Percentiles rank a stretch among this genome's conserved stretches.
These are phyloP conservation scores for Hirundo rustica DNA, from an alignment of 2,797 vertebrate genomes.

Conservation along the genomic window DNA sequence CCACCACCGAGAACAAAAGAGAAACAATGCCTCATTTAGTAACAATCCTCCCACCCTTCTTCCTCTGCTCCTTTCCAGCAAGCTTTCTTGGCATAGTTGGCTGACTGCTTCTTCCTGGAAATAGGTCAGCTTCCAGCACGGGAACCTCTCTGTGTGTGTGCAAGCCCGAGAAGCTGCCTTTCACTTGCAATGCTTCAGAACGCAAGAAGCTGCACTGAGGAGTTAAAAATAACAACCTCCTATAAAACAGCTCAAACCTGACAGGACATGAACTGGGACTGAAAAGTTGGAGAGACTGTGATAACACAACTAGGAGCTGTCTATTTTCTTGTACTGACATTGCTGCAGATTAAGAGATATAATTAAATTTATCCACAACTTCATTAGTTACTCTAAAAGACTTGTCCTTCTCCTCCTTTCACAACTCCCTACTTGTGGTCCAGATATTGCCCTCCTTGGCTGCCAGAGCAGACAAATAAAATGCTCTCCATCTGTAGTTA, in stretches of 20 bases:
- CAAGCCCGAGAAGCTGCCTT: background rate
- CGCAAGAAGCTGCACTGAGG: background rate
- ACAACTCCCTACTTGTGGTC: background rate
- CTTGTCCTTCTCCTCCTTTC: background rate
- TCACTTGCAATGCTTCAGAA: background rate
- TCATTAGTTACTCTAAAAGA: background rate
- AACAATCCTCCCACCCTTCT: background rate
- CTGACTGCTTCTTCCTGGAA: background rate
- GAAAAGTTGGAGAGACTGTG: background rate
- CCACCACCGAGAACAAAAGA: background rate
- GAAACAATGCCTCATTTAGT: constrained; percentile 1
- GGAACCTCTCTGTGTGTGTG: background rate
- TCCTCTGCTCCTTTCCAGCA: background rate
- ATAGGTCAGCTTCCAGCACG: background rate
- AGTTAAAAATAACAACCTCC: background rate
- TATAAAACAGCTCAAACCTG: background rate
- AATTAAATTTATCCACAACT: background rate
- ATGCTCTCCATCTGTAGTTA: background rate
- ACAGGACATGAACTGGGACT: background rate
- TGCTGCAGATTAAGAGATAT: background rate
- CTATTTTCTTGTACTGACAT: background rate
- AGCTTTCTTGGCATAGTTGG: background rate
- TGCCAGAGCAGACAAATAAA: background rate
- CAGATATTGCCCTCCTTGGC: background rate
- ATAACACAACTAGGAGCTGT: background rate